Base-by-base conservation (phyloP, 2,797 vertebrate species). In the Sebastes iracundus region DNA sequence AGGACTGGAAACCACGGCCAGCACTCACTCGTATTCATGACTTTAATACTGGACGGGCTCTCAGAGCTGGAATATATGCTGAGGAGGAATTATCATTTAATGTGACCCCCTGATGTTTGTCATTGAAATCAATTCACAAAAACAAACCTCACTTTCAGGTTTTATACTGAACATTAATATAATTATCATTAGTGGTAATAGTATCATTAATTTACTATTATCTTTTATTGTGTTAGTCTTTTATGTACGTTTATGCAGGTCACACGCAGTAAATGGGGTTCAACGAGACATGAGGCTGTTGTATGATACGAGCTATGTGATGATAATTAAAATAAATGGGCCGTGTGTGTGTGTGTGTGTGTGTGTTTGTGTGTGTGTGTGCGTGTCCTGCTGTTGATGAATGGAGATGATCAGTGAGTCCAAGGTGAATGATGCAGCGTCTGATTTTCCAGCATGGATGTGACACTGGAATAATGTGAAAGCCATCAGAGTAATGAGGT, bases 401-500 rank as follows among this genome's bases (percentile, higher is more conserved):
- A 90, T 89, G 84, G 77, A 73, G 74, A 61, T 79, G 77, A 88
- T 87, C 82, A 77, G 25, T 30, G 78, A 69, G 68, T 87, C 80
- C 89, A 86, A 88, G 86, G 85, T 71, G 61, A 87, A 79, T 71
- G 79, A 81, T 81, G 68, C 74, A 33, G 46, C 7, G 35, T 68
- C 30, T 68, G 66, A 80, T 87, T 89, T 88, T 83, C 74, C 81
- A 78, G 77, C 77, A 62, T 60, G 69, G 75, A 69, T 79, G 83
- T 84, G 85, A 77, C 85, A 86, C 81, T 77, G 83, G 77, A 83
- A 86, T 91, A 88, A 87, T 88, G 87, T 81, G 75, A 85, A 70
- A 82, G 65, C 76, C 79, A 81, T 89, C 81, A 86, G 86, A 81
- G 88, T 90, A 92, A 92, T 92, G 88, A 89, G 87, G 84, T 90